Conservation (phyloP, 2,113 vertebrate genomes). For the Colaptes auratus region DNA sequence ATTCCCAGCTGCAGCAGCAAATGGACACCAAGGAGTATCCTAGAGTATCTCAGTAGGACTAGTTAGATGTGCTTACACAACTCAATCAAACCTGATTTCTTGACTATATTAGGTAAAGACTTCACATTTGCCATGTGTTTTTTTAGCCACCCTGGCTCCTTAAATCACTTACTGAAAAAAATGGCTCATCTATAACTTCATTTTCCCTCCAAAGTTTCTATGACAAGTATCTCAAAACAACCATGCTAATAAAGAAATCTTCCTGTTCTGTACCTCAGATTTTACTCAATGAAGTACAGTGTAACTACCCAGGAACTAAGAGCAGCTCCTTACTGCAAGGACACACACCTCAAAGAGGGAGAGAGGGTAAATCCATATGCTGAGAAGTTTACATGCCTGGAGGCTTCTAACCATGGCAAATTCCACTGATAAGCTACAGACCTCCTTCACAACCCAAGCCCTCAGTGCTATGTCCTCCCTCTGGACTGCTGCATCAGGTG, state of each 20-base stretch:
- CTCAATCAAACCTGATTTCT: background rate
- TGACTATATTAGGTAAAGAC: background rate
- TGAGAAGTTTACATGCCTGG: accelerated
- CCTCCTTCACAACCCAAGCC: background rate
- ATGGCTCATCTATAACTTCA: background rate
- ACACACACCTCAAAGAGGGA: background rate
- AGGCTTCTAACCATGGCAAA: background rate
- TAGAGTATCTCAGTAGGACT: background rate
- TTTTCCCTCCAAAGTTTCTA: background rate
- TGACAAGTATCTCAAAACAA: background rate
- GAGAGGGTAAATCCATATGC: no score
- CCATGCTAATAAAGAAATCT: background rate
- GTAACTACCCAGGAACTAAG: background rate
- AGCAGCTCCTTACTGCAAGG: background rate
- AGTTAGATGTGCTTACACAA: background rate
- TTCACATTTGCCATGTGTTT: background rate
- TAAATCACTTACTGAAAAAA: background rate
- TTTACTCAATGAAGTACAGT: background rate
- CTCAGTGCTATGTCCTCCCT: background rate
- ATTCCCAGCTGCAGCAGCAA: background rate
- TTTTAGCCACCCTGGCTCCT: background rate
- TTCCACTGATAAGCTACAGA: background rate
- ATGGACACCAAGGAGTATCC: no score
- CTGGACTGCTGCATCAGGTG: no score
- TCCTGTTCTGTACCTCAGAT: background rate